Percentiles rank a stretch among this genome's conserved stretches.
Evolutionary conservation across 2,888 invertebrate species (phyloP).

Genomic region (Dryocosmus kuriphilus): DNA sequence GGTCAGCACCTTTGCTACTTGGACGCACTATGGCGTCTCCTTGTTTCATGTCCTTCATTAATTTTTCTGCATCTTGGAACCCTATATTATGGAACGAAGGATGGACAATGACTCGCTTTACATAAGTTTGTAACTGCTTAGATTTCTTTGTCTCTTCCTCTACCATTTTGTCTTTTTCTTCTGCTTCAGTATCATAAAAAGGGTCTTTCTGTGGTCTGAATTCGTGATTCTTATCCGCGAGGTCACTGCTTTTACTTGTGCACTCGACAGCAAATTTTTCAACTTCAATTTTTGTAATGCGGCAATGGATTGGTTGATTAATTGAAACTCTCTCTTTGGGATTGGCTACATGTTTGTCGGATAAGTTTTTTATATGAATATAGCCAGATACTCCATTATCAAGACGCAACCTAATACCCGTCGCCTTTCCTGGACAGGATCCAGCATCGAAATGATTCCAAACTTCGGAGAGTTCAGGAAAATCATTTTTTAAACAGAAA

Average conservation of each 20-base stretch:
- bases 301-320: conserved; percentile 90
- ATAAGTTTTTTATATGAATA: conserved; percentile 95
- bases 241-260: conserved; percentile 94
- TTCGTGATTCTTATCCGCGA: conserved; percentile 92
- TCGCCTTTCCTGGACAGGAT: conserved; percentile 96
- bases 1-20: conserved; percentile 96
- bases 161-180: conserved; percentile 87
- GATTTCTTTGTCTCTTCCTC: conserved; percentile 90
- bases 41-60: conserved; percentile 94
- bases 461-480: conserved; percentile 96
- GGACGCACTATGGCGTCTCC: conserved; percentile 97
- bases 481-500: conserved; percentile 97
- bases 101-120: conserved; percentile 97
- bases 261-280: conserved; percentile 96
- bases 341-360: conserved; percentile 94
- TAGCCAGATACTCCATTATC: conserved; percentile 97
- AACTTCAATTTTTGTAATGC: conserved; percentile 96
- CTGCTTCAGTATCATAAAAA: conserved; percentile 92
- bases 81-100: conserved; percentile 98
- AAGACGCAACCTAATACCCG: conserved; percentile 91
- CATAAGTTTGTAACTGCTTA: conserved; percentile 90
- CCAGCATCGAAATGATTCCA: conserved; percentile 99
- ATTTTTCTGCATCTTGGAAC: conserved; percentile 92
- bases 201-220: conserved; percentile 93
- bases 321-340: conserved; percentile 94